Percentiles rank a stretch among this genome's conserved stretches.
Evolutionary conservation across 2,797 vertebrate species (phyloP).

Genomic region (Lophius americanus): DNA sequence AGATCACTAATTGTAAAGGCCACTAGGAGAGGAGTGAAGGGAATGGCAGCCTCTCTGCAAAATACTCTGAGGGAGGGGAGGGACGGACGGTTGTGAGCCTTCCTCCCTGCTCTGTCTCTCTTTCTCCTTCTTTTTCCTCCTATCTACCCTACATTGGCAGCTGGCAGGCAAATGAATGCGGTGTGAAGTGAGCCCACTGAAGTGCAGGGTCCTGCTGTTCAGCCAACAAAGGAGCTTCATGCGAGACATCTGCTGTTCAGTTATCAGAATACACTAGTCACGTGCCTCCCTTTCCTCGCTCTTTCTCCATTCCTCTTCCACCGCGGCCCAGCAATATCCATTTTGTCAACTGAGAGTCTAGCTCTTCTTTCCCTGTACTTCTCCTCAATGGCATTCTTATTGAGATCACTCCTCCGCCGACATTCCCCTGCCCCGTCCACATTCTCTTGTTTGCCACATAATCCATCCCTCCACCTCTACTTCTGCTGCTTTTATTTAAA

Average conservation of each 20-base stretch:
- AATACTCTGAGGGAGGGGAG: conserved; percentile 75
- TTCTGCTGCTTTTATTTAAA: conserved; percentile 74
- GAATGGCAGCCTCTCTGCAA: conserved; percentile 76
- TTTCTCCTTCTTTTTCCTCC: conserved; percentile 68
- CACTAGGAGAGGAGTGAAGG: conserved; percentile 69
- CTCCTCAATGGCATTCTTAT: conserved; percentile 73
- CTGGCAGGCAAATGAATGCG: conserved; percentile 94
- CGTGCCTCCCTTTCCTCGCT: conserved; percentile 77
- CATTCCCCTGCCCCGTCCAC: conserved; percentile 50
- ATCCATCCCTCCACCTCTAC: conserved; percentile 74
- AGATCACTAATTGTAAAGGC: conserved; percentile 80
- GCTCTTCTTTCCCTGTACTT: conserved; percentile 61
- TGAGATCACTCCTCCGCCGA: conserved; percentile 65
- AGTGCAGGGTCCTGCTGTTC: conserved; percentile 94
- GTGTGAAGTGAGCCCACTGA: conserved; percentile 90
- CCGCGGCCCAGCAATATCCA: conserved; percentile 64
- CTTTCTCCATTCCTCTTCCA: conserved; percentile 68
- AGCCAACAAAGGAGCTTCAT: conserved; percentile 89
- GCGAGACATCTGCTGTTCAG: conserved; percentile 94
- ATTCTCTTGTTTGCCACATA: conserved; percentile 75
- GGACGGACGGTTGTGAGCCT: conserved; percentile 75
- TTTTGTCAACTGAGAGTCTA: conserved; percentile 69
- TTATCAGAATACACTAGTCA: conserved; percentile 91
- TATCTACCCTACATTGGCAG: conserved; percentile 88
- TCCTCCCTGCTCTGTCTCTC: conserved; percentile 48